phyloP scores from a whole-genome alignment of 1,140 invertebrate species.

The Popillia japonica region DNA sequence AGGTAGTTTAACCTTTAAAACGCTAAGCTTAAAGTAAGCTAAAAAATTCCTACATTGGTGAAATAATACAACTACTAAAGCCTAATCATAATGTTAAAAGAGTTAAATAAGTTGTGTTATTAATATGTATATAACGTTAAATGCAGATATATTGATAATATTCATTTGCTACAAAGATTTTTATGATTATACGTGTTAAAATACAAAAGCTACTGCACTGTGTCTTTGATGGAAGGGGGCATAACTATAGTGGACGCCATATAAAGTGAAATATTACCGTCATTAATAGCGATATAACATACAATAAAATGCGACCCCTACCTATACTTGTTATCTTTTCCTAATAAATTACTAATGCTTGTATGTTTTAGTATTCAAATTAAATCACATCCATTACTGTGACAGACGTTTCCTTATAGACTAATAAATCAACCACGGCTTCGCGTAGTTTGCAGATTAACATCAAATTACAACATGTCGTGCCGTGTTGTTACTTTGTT shows the following conservation, averaged over 20 bases:
- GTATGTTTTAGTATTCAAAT: conserved; percentile 25
- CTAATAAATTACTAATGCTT: conserved; percentile 31
- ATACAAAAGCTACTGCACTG: no score
- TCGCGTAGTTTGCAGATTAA: conserved; percentile 31
- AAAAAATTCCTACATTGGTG: no score
- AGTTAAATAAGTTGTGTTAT: no score
- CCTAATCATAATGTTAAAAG: no score
- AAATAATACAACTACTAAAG: no score
- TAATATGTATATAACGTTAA: no score
- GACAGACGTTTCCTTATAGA: conserved; percentile 19
- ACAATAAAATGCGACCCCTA: not conserved
- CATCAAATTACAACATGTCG: conserved; percentile 24
- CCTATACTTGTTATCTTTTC: conserved; percentile 13
- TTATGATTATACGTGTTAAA: no score
- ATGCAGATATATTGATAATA: no score
- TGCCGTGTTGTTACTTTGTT: conserved; percentile 54
- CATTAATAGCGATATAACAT: conserved; percentile 2
- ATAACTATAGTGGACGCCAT: not conserved
- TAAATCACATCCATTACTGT: conserved; percentile 20
- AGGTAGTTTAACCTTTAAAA: no score
- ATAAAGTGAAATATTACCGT: not conserved
- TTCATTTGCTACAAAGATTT: no score
- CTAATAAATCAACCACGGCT: conserved; percentile 32
- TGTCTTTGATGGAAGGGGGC: no score
- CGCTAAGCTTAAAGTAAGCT: no score